Base-by-base conservation (phyloP, 2,888 invertebrate species). In the Agrotis exclamationis region DNA sequence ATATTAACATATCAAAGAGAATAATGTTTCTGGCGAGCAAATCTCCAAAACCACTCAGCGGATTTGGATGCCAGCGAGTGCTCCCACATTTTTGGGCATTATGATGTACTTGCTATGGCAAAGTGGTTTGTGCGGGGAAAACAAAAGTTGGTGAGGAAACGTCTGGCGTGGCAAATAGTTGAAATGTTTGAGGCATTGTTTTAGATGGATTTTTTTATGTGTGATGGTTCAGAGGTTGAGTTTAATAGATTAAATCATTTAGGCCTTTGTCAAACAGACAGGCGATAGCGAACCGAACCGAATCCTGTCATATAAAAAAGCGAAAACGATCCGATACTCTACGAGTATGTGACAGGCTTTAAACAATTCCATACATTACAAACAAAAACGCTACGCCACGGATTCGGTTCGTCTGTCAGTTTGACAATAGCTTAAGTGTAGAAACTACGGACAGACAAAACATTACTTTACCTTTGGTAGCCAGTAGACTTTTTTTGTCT, bases 41-140 rank as follows among this genome's bases (percentile, higher is more conserved):
- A 68, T 75, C 69, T 70, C 66, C 51, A 39, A 69, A 82, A 82
- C 73, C 83, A 83, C 83, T 83, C 80, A 80, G 73, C 69, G 77
- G 64, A 74, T 82, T 83, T 70, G 53, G 75, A 65, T 63, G 67
- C 62, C 57, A 51, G 67, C 39, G 75, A 81, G 72, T 70, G 75
- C 68, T 62, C 39, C 47, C 47, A 72, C 58, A 70, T 80, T 80
- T 80, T 80, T 73, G 59, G 77, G 56, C 57, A 80, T 80, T 80
- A 80, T 80, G 62, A 66, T 77, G 71, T 82, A 71, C 70, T 82
- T 74, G 73, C 50, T 71, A 20, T 50, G 22, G 50, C 76, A 69
- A 78, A 79, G 79, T 82, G 81, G 73, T 82, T 67, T 62, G 64
- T 73, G 56, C 48, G 67, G 73, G 76, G 70, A 79, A 81, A 82